These are phyloP conservation scores for Psylliodes chrysocephalus DNA, from an alignment of 2,888 invertebrate species.

Conservation along the genomic window DNA sequence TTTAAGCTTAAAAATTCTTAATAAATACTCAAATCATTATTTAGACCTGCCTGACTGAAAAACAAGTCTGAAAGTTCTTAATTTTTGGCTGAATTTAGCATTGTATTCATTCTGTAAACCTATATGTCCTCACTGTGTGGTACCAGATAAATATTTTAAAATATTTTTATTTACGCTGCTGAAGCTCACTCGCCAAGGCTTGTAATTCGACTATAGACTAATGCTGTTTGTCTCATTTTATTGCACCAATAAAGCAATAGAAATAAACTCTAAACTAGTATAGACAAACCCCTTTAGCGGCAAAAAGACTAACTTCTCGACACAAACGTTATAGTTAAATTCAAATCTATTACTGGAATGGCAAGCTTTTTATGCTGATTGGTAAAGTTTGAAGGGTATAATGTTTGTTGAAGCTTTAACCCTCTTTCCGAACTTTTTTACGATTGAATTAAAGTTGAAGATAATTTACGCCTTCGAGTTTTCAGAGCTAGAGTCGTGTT, in stretches of 20 bases:
- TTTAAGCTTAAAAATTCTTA: too few relatives aligned
- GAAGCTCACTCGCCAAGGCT: too few relatives aligned
- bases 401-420: conserved; percentile 31
- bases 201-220: too few relatives aligned
- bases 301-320: conserved; percentile 13
- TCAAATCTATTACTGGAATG: conserved; percentile 28
- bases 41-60: too few relatives aligned
- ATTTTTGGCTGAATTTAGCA: too few relatives aligned
- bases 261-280: conserved; percentile 18
- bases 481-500: conserved; percentile 29
- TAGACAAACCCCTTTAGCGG: conserved; percentile 1
- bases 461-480: conserved; percentile 30
- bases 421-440: conserved; percentile 28
- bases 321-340: conserved; percentile 26
- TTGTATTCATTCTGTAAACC: too few relatives aligned
- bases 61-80: too few relatives aligned
- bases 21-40: too few relatives aligned
- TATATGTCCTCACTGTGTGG: too few relatives aligned
- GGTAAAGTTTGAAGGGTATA: conserved; percentile 32
- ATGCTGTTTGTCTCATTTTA: conserved; percentile 1
- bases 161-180: too few relatives aligned
- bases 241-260: conserved; percentile 19
- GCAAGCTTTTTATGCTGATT: conserved; percentile 33
- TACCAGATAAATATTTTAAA: too few relatives aligned
- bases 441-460: conserved; percentile 34